Conservation (phyloP, 1,140 invertebrate species). For the Pseudomyrmex dendroicus region DNA sequence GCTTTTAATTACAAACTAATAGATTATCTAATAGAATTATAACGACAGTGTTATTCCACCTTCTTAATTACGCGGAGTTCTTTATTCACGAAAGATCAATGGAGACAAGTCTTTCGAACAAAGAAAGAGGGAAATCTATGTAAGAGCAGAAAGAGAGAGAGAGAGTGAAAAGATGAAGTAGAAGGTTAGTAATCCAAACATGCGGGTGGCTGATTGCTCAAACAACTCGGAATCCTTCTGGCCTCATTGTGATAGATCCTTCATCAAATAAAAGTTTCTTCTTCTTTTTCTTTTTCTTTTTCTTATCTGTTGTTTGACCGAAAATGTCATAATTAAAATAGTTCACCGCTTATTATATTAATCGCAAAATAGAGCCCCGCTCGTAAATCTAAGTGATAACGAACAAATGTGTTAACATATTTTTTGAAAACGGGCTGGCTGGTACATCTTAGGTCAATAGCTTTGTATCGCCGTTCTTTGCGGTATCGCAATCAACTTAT, state of each 20-base stretch:
- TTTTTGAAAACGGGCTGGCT: too few relatives aligned
- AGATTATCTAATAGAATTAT: constrained; percentile 19
- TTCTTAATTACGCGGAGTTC: constrained; percentile 37
- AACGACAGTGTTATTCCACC: background rate
- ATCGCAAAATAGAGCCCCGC: too few relatives aligned
- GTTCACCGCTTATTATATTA: background rate
- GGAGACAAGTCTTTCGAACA: constrained; percentile 23
- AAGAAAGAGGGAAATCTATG: constrained; percentile 6
- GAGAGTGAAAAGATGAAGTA: constrained; percentile 6
- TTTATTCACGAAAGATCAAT: constrained; percentile 9
- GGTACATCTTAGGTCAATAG: constrained; percentile 4
- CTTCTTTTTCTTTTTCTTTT: background rate
- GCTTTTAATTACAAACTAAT: too few relatives aligned
- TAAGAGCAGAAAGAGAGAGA: background rate
- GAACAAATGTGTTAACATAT: too few relatives aligned
- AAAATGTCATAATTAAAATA: constrained; percentile 21
- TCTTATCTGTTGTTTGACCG: background rate
- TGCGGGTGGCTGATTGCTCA: constrained; percentile 68
- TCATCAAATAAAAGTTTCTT: constrained; percentile 33
- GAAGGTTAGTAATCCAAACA: constrained; percentile 64
- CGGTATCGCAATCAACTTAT: background rate
- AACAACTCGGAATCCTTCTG: constrained; percentile 53
- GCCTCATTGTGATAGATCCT: constrained; percentile 45
- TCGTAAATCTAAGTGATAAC: too few relatives aligned
- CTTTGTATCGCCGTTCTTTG: background rate